Base-by-base conservation (phyloP, 2,113 vertebrate species). In the Brachyhypopomus gauderio region DNA sequence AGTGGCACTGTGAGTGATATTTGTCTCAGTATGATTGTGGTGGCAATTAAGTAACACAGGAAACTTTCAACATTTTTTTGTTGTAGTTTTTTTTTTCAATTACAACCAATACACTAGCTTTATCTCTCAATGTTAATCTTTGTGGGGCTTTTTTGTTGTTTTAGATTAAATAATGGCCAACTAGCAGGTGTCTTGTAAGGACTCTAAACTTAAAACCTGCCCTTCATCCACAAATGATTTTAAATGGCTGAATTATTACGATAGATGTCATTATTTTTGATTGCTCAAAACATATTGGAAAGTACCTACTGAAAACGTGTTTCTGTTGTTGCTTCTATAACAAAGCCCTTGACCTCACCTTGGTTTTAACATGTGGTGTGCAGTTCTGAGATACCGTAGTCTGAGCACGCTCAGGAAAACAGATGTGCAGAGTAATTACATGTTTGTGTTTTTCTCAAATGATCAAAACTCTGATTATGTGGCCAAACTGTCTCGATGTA, bases 321-420 rank as follows among this genome's bases (percentile, higher is more conserved):
- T 38, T 85, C 23, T 82, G 56, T 79, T 81, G 77, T 88, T 81
- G 56, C 36, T 59, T 38, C 38, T 71, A 56, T 22, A 64, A 59
- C 60, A 4, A 41, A 36, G 72, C 78, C 63, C 74, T 56, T 67
- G 60, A 48, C 81, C 67, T 64, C 79, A 67, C 83, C 83, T 86
- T 67, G 72, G 62, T 81, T 38, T 72, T 62, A 67, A 62, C 30
- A 17, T 52, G 67, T 2, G 19, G 22, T 60, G 69, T 79, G 48
- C 73, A 14, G 55, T 58, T 0, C 63, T 83, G 72, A 25, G n/a
- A 81, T 78, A 30, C 45, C 60, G n/a, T 76, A 84, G 56, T 25
- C 12, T 75, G 17, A 38, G 20, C n/a, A 27, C 41, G 20, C 75
- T 14, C 17, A 77, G 66, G 25, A 34, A 66, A 82, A 69, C 55